Percentiles rank a stretch among this genome's conserved stretches.
Conservation (phyloP, 2,797 vertebrate species). For the Huso huso region DNA sequence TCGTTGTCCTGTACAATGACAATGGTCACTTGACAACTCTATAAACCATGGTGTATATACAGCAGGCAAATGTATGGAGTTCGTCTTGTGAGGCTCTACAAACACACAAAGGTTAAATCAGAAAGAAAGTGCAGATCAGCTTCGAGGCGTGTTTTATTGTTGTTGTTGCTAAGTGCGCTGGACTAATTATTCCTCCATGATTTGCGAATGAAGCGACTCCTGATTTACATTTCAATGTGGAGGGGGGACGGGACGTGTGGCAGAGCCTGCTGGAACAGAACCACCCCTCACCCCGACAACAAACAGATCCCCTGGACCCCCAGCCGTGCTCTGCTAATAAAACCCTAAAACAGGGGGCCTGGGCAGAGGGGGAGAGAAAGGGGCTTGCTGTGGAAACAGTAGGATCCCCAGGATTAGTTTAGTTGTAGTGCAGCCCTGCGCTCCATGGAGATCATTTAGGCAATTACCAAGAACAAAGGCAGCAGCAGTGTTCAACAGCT, state of each 20-base stretch:
- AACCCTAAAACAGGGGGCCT: slow-evolving; percentile 45
- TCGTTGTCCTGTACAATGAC: slow-evolving; percentile 16
- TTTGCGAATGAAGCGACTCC: slow-evolving; percentile 53
- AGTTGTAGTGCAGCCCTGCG: slow-evolving; percentile 54
- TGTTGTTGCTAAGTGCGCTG: slow-evolving; percentile 64
- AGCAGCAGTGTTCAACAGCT: slow-evolving; percentile 59
- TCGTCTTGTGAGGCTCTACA: slow-evolving; percentile 44
- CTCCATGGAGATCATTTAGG: slow-evolving; percentile 76
- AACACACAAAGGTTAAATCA: slow-evolving; percentile 59
- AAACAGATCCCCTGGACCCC: slow-evolving; percentile 42
- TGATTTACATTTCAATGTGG: slow-evolving; percentile 65
- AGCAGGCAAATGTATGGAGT: slow-evolving; percentile 39
- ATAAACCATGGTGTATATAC: slow-evolving; percentile 46
- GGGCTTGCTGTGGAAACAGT: slow-evolving; percentile 63
- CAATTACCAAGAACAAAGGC: slow-evolving; percentile 78
- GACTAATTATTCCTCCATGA: slow-evolving; percentile 71
- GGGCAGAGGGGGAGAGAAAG: slow-evolving; percentile 26
- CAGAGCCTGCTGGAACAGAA: slow-evolving; percentile 45
- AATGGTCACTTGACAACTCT: slow-evolving; percentile 34
- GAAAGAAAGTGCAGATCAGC: slow-evolving; percentile 54
- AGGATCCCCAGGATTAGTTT: slow-evolving; percentile 66
- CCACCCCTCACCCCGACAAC: slow-evolving; percentile 55
- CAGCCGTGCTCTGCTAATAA: slow-evolving; percentile 50
- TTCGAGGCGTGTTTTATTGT: slow-evolving; percentile 53
- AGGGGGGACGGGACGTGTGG: slow-evolving; percentile 52